Evolutionary conservation across 92 coral and sea anemone genomes (phyloP), one percentile per base, ranked within the genome.

Genomic region (Paragorgia papillata): DNA sequence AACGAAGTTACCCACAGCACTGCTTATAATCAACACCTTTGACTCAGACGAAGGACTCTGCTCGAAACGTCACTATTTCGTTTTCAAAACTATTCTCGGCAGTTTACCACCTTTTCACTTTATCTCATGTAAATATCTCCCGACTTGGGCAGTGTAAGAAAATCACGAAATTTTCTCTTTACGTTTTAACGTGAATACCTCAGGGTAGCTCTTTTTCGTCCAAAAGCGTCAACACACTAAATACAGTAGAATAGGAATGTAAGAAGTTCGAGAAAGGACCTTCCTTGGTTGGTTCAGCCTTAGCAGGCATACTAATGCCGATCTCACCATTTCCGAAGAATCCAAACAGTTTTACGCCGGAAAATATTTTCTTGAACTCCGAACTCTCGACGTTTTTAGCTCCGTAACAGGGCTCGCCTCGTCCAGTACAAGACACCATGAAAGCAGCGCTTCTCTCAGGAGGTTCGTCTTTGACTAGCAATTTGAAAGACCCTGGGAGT

Each of bases 241-340:
- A 92, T 33, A 92, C 97, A 12, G 97, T 82, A 10, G 97, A 89
- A 60, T 90, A 90, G 0, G 97, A 87, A 39, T 92, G 97, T 19
- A 92, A 79, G 76, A 81, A 90, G 7, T 56, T 17, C 7, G 12
- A 1, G 28, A 15, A 22, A 8, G 62, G 3, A 10, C 12, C 96
- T 51, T 86, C 85, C 31, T 84, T 55, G 24, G 89, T 89, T 69
- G 82, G 85, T 18, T 94, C 90, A 69, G 76, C 80, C 8, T 86
- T 87, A 1, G 92, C 87, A 73, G 90, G 97, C 69, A 90, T 79
- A 62, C 91, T 89, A 66, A 88, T 61, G 2, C 99, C 99, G 56
- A 95, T 86, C 70, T 95, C 99, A 51, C 99, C 99, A 83, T 87
- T 88, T 17, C 97, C 95, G 68, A 86, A 87, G 54, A 95, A 91